Evolutionary conservation across 2,797 vertebrate species (phyloP), one percentile per base, ranked within the genome.

Genomic region (Sandelia bainsii): DNA sequence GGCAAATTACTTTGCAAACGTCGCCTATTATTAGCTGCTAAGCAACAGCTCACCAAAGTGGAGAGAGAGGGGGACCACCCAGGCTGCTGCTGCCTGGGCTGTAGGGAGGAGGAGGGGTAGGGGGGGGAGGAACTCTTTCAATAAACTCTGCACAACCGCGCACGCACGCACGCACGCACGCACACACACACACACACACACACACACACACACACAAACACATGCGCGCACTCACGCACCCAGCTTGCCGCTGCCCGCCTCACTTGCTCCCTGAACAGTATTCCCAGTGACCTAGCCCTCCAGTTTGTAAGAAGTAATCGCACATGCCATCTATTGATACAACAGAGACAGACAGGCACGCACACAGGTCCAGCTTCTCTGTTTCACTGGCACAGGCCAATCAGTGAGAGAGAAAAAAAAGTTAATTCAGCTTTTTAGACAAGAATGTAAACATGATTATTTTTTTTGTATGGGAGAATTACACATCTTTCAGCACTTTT

Each of bases 21-120:
- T 95, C 95, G 94, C 95, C 95, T 96, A 95, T 96, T 96, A 96
- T 96, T 96, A 96, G 95, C 95, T 96, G 95, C 96, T 96, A 96
- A 96, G 96, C 96, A 96, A 96, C 96, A 95, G 95, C 96, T 95
- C 95, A 92, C 94, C 95, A 95, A 95, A 95, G 96, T 95, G 94
- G 95, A 94, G 95, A 94, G 95, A 93, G 95, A 93, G 93, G 80
- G 91, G 92, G 95, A 95, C 95, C 95, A 96, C 95, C 95, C 96
- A 96, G 92, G 94, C 94, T 92, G 94, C 87, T 76, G 90, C 93
- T 93, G 94, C 93, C 82, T 79, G 92, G 40, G 75, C 77, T 78
- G 84, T 69, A 67, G 52, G 80, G 90, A 46, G 70, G 60, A 54
- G 39, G 53, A 9, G 69, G 74, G 54, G 72, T 53, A 83, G 64